Evolutionary conservation across 2,888 invertebrate genomes (phyloP).

Genomic region (Pilophorus perplexus): DNA sequence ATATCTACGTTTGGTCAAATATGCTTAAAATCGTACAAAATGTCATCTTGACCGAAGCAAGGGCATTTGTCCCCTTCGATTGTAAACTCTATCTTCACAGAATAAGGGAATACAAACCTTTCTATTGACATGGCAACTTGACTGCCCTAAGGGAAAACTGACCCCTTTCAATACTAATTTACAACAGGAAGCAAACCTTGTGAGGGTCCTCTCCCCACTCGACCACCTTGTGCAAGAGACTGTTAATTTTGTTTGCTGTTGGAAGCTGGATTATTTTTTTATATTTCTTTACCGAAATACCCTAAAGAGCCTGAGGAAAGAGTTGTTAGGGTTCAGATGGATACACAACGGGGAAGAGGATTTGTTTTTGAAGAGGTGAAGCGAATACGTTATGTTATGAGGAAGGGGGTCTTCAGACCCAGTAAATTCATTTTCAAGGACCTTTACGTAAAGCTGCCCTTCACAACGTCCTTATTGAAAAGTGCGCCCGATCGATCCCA

Average conservation of each 20-base stretch:
- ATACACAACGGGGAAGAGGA: constrained; percentile 32
- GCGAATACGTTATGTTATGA: too few species aligned
- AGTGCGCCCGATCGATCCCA: too few species aligned
- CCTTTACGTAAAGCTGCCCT: too few species aligned
- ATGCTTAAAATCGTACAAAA: too few species aligned
- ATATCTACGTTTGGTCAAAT: too few species aligned
- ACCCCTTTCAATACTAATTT: constrained; percentile 40
- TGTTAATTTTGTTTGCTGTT: constrained; percentile 38
- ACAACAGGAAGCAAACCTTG: constrained; percentile 38
- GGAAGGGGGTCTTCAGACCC: constrained; percentile 34
- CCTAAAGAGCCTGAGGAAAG: constrained; percentile 25
- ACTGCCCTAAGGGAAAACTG: constrained; percentile 26
- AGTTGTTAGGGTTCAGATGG: constrained; percentile 30
- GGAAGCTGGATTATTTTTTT: constrained; percentile 24
- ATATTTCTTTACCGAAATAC: constrained; percentile 33
- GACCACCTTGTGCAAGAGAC: constrained; percentile 6
- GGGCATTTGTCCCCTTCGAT: background rate
- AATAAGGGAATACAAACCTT: constrained; percentile 30
- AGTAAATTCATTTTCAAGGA: constrained; percentile 28
- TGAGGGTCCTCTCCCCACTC: constrained; percentile 10
- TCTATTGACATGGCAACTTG: constrained; percentile 36
- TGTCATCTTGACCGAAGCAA: background rate
- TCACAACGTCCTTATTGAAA: too few species aligned
- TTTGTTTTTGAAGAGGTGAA: constrained; percentile 30
- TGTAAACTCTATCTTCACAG: constrained; percentile 15